A percentile compares a stretch with the other conserved stretches of the same genome.
Evolutionary conservation across 2,888 invertebrate genomes (phyloP).

Genomic region (Tolmerus cingulatus): DNA sequence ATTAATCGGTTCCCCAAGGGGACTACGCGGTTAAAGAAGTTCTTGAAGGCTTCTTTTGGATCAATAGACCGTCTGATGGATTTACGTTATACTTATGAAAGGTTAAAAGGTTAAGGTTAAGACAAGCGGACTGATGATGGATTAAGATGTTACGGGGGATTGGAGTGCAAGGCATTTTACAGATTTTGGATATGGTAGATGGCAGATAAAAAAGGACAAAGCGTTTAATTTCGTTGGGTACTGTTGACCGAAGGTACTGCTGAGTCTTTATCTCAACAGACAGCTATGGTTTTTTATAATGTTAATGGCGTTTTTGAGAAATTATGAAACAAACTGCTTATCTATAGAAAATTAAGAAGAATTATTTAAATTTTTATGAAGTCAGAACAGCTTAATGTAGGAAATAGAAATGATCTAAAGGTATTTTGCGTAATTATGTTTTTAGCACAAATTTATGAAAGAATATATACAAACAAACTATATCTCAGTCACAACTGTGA

Average conservation of each 20-base stretch:
- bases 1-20: neutral
- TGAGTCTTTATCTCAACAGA: neutral
- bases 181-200: neutral
- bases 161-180: neutral
- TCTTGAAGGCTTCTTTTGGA: neutral
- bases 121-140: neutral
- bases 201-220: neutral
- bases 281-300: neutral
- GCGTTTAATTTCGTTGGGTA: neutral
- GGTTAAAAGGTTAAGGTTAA: neutral
- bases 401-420: too few species aligned
- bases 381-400: too few species aligned
- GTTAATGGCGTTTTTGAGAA: too few species aligned
- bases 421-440: too few species aligned
- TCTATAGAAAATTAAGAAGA: too few species aligned
- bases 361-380: too few species aligned
- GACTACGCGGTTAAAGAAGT: neutral
- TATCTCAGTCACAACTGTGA: too few species aligned
- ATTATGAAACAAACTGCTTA: too few species aligned
- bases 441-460: too few species aligned
- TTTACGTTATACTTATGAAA: neutral
- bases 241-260: neutral
- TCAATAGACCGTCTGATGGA: neutral
- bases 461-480: too few species aligned
- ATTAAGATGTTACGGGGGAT: neutral